Conservation (phyloP, 2,113 vertebrate species). For the Ceyx cyanopectus region DNA sequence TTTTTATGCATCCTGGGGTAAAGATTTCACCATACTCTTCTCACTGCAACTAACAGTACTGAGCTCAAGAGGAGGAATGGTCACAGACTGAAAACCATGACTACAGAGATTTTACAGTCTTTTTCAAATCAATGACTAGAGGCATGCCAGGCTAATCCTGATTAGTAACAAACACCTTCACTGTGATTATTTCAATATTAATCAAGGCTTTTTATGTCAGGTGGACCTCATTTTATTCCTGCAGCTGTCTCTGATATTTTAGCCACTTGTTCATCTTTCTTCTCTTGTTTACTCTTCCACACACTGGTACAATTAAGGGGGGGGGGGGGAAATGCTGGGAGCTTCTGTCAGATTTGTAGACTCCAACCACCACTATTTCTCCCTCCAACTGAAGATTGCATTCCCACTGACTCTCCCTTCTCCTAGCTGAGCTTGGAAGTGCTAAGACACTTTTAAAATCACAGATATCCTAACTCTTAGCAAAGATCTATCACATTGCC, state of each 20-base stretch:
- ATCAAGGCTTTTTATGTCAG: not conserved
- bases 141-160: not conserved
- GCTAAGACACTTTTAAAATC: not conserved
- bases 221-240: not conserved
- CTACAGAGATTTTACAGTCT: not conserved
- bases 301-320: not conserved
- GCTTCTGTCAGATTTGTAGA: not conserved
- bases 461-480: not conserved
- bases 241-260: not conserved
- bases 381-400: not conserved
- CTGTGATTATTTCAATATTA: not conserved
- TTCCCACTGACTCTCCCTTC: not conserved
- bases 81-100: not conserved
- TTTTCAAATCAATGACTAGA: not conserved
- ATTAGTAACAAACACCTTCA: slow-evolving; percentile 22
- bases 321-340: not conserved
- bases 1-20: not conserved
- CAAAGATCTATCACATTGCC: not conserved
- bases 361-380: not conserved
- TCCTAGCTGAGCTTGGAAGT: not conserved
- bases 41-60: not conserved
- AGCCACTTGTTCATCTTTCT: not conserved
- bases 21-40: not conserved
- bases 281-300: not conserved
- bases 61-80: not conserved